A percentile compares a stretch with the other conserved stretches of the same genome.
phyloP scores from a whole-genome alignment of 1,140 invertebrate species.

The Orius laevigatus region DNA sequence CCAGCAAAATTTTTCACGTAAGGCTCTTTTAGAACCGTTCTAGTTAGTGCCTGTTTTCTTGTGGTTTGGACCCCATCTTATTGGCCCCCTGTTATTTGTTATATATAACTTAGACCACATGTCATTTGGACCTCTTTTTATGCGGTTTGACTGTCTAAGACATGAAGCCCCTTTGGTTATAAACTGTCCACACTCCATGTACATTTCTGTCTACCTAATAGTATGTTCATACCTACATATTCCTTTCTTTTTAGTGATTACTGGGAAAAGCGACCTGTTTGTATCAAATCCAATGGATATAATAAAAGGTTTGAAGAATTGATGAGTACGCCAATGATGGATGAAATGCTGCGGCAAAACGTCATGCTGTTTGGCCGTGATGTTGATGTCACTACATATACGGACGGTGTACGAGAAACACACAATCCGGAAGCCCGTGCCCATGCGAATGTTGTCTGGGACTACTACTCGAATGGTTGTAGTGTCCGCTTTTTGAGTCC shows the following conservation, averaged over 20 bases:
- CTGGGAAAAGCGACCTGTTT: conserved; percentile 70
- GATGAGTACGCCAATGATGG: conserved; percentile 57
- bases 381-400: conserved; percentile 78
- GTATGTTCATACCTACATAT: too few species aligned
- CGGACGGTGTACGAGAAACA: conserved; percentile 61
- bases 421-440: conserved; percentile 51
- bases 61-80: not conserved
- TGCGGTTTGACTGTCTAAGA: not conserved
- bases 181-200: too few species aligned
- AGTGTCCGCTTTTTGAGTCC: conserved; percentile 87
- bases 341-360: conserved; percentile 57
- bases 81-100: not conserved
- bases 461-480: conserved; percentile 77
- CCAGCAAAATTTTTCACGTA: too few species aligned
- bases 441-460: conserved; percentile 70
- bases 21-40: too few species aligned
- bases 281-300: conserved; percentile 47
- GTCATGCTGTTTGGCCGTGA: conserved; percentile 68
- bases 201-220: too few species aligned
- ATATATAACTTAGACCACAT: not conserved
- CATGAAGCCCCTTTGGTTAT: too few species aligned
- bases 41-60: not conserved
- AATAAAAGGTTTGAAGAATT: conserved; percentile 51
- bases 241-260: conserved; percentile 26
- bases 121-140: not conserved